Evolutionary conservation across 2,888 invertebrate genomes (phyloP).

Genomic region (Andrena marginata): DNA sequence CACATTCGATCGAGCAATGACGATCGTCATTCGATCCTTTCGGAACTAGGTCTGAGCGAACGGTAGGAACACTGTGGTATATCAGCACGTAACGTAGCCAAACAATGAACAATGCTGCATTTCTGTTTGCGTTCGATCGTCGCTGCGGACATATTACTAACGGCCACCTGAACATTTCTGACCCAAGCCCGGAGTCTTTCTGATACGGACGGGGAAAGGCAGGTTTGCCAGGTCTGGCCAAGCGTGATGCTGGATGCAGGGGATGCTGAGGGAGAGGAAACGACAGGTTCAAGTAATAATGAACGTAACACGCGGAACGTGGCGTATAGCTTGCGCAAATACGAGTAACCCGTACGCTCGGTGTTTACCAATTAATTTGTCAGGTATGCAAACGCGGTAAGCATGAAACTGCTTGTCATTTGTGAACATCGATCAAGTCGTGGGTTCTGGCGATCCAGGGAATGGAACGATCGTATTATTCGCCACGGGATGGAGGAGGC

Average conservation of each 20-base stretch:
- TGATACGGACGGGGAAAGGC: constrained; percentile 31
- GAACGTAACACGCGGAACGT: constrained; percentile 55
- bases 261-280: not conserved
- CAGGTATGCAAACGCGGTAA: constrained; percentile 59
- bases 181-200: constrained; percentile 43
- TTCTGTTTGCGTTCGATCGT: constrained; percentile 62
- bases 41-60: not conserved
- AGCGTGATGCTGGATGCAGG: not conserved
- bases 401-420: constrained; percentile 66
- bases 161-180: constrained; percentile 46
- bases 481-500: constrained; percentile 18
- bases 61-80: not conserved
- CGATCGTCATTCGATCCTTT: not conserved
- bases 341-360: constrained; percentile 60
- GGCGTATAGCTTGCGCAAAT: constrained; percentile 66
- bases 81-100: constrained; percentile 32
- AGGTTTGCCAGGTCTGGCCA: not conserved
- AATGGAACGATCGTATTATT: constrained; percentile 36
- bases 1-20: not conserved
- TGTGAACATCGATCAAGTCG: constrained; percentile 64
- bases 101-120: constrained; percentile 62
- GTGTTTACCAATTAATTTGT: constrained; percentile 70
- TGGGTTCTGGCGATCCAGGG: constrained; percentile 1
- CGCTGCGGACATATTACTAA: constrained; percentile 56
- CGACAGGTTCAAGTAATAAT: constrained; percentile 64